A percentile compares a stretch with the other conserved stretches of the same genome.
Evolutionary conservation across 2,888 invertebrate species (phyloP).

Genomic region (Drosophila fulvimacula): DNA sequence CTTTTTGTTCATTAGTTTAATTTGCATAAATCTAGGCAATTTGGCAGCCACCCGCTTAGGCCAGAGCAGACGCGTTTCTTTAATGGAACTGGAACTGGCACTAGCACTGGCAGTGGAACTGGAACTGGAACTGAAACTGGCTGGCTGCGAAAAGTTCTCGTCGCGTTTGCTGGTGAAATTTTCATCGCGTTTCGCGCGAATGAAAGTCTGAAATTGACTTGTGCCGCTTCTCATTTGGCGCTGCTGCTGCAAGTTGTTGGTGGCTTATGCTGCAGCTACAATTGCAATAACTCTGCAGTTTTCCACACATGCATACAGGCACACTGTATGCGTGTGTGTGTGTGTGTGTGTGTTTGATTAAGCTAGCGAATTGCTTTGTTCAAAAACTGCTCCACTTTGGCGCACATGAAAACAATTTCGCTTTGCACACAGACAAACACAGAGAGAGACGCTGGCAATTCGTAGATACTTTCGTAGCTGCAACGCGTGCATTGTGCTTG

Average conservation of each 20-base stretch:
- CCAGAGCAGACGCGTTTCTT: constrained; percentile 12
- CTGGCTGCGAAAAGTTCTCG: constrained; percentile 42
- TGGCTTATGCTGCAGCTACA: constrained; percentile 65
- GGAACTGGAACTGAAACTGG: constrained; percentile 26
- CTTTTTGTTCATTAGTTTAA: constrained; percentile 77
- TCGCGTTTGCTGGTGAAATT: constrained; percentile 71
- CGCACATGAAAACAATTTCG: constrained; percentile 79
- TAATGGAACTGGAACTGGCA: constrained; percentile 21
- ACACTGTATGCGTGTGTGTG: constrained; percentile 1
- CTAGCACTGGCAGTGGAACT: constrained; percentile 17
- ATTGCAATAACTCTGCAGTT: constrained; percentile 30
- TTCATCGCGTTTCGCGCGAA: constrained; percentile 82
- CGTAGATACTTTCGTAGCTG: constrained; percentile 56
- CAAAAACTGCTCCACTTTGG: constrained; percentile 82
- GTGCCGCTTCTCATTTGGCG: constrained; percentile 80
- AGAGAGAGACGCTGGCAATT: constrained; percentile 25
- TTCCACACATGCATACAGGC: constrained; percentile 30
- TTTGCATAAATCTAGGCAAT: constrained; percentile 74
- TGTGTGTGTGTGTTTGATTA: constrained; percentile 67
- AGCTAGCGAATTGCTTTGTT: constrained; percentile 82
- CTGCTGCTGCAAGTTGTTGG: constrained; percentile 37
- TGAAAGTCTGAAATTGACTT: constrained; percentile 82
- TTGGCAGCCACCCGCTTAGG: constrained; percentile 48
- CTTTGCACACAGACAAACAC: constrained; percentile 39
- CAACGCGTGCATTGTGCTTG: constrained; percentile 51